Evolutionary conservation across 1,140 invertebrate species (phyloP), one percentile per base, ranked within the genome.

Genomic region (Drosophila teissieri): DNA sequence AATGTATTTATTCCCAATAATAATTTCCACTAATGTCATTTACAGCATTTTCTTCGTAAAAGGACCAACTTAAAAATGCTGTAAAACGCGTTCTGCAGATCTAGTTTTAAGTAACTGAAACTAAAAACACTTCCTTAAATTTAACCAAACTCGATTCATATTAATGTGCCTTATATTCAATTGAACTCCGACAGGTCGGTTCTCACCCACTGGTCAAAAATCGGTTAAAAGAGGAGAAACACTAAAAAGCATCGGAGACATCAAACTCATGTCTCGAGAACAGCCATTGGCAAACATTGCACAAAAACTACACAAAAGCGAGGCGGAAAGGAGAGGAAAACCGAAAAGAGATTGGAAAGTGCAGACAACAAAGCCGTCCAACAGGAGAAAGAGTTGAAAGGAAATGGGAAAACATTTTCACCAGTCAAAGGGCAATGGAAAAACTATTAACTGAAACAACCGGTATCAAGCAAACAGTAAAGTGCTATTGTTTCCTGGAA

Each of bases 211-310:
- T 56, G 55, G 10, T 4, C 5, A 6, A 1, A 1, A 12, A 31
- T 11, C 15, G 17, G 60, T 73, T 56, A 58, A 78, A 17, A 19
- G 42, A 24, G 22, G 49, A 54, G 52, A 48, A 44, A 60, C 49
- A 78, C 65, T 73, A 74, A 80, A 81, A 60, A 70, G 75, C 67
- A 77, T 81, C 49, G 60, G 64, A 83, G 70, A 76, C 84, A 83
- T 83, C 77, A 83, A 80, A 84, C 62, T 46, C 76, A 58, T 78
- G 61, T 82, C 67, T 64, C 58, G 67, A 84, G 54, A 79, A 77
- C 60, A 22, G 39, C 63, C 46, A 78, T 45, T 61, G 74, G 49
- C 73, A 73, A 78, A 73, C 53, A 72, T 58, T 73, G 65, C 67
- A 78, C 57, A 76, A 76, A 74, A 74, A 39, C 51, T 39, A 74